A percentile compares a stretch with the other conserved stretches of the same genome.
Conservation (phyloP, 2,888 invertebrate species). For the Pedicia rivosa region DNA sequence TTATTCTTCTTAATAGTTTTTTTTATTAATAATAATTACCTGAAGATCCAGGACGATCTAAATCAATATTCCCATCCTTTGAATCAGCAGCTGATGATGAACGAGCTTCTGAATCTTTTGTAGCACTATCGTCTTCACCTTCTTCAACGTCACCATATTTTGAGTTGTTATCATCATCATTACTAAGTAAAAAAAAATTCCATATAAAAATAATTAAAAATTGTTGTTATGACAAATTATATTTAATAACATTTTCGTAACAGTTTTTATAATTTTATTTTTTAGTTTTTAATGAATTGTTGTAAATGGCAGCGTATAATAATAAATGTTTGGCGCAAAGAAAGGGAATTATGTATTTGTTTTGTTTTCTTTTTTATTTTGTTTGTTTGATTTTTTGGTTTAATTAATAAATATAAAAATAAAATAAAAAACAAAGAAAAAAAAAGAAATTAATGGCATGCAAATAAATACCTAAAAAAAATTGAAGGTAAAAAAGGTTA, state of each 20-base stretch:
- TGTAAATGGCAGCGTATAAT: constrained; percentile 10
- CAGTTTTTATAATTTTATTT: constrained; percentile 9
- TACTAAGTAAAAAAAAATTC: constrained; percentile 16
- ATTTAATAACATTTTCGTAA: too few species aligned
- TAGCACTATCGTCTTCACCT: constrained; percentile 30
- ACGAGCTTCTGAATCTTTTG: constrained; percentile 27
- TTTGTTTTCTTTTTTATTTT: constrained; percentile 10
- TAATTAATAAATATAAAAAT: too few species aligned
- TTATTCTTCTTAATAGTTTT: neutral
- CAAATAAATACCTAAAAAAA: too few species aligned
- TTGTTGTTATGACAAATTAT: too few species aligned
- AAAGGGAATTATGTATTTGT: too few species aligned
- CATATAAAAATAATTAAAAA: too few species aligned
- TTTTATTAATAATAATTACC: constrained; percentile 23
- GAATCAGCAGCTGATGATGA: constrained; percentile 20
- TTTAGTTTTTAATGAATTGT: constrained; percentile 10
- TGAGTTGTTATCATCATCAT: constrained; percentile 30
- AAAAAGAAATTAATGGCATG: too few species aligned
- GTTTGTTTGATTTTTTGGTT: too few species aligned
- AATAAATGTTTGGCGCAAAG: too few species aligned
- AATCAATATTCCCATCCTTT: constrained; percentile 23
- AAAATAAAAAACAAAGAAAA: too few species aligned
- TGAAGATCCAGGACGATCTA: constrained; percentile 32
- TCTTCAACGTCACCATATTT: constrained; percentile 32
- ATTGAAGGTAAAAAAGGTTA: too few species aligned